These are phyloP conservation scores for Saturnia pavonia DNA, from an alignment of 2,888 invertebrate species.

Conservation along the genomic window DNA sequence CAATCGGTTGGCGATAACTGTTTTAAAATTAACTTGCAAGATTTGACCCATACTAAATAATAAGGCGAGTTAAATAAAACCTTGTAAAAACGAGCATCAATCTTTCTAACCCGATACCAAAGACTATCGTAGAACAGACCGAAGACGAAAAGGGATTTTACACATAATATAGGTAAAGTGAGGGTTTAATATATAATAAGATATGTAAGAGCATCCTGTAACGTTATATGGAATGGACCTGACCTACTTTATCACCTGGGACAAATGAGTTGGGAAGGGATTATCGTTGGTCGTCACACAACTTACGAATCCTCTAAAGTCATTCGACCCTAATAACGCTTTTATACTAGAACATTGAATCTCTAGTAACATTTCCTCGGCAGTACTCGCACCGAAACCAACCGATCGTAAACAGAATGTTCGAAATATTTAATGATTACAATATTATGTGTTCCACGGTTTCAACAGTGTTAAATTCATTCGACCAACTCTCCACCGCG, in stretches of 20 bases:
- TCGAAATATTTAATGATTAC: constrained; percentile 13
- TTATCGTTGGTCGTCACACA: constrained; percentile 33
- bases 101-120: neutral
- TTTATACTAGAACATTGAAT: constrained; percentile 39
- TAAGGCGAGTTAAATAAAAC: neutral
- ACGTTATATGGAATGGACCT: constrained; percentile 39
- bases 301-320: constrained; percentile 46
- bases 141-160: neutral
- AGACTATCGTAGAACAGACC: neutral
- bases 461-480: neutral
- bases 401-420: constrained; percentile 5
- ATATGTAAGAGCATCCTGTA: constrained; percentile 35
- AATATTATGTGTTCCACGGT: too few species aligned
- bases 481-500: too few species aligned
- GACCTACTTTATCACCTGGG: constrained; percentile 46
- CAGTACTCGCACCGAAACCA: constrained; percentile 24
- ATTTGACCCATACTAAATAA: too few species aligned
- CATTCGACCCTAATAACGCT: constrained; percentile 46
- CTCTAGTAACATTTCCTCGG: constrained; percentile 35
- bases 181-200: constrained; percentile 36
- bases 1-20: too few species aligned
- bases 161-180: constrained; percentile 20
- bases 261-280: constrained; percentile 46
- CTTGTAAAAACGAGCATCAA: neutral
- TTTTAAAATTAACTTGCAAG: too few species aligned